phyloP scores from a whole-genome alignment of 2,888 invertebrate genomes.

The Cryptophagus acutangulus region DNA sequence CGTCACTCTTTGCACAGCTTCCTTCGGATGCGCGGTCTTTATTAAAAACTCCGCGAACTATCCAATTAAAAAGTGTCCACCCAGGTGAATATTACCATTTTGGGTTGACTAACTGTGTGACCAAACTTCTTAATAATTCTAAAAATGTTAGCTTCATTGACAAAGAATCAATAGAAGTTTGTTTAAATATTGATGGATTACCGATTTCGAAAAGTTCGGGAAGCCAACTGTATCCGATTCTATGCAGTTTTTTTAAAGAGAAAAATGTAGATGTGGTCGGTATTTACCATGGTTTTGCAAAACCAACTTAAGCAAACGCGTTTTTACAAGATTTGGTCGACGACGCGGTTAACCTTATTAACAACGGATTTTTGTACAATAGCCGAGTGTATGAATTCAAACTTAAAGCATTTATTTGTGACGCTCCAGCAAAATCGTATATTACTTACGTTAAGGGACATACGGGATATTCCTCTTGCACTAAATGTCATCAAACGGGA shows the following conservation, averaged over 20 bases:
- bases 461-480: too few relatives aligned
- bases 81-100: constrained; percentile 18
- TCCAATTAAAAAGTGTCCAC: constrained; percentile 5
- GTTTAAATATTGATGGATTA: constrained; percentile 18
- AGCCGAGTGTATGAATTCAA: too few relatives aligned
- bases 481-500: too few relatives aligned
- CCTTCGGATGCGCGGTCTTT: too few relatives aligned
- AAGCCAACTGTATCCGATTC: constrained; percentile 17
- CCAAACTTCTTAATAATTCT: constrained; percentile 5
- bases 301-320: constrained; percentile 17
- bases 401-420: too few relatives aligned
- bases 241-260: constrained; percentile 10
- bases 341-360: constrained; percentile 15
- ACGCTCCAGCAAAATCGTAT: too few relatives aligned
- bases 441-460: too few relatives aligned
- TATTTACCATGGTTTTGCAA: constrained; percentile 18
- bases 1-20: too few relatives aligned
- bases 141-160: neutral
- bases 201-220: constrained; percentile 19
- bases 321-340: constrained; percentile 17
- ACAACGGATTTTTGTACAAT: too few relatives aligned
- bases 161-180: constrained; percentile 7
- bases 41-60: too few relatives aligned
- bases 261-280: constrained; percentile 14
- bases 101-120: constrained; percentile 13